Conservation (phyloP, 2,797 vertebrate species). For the Alcedo atthis region DNA sequence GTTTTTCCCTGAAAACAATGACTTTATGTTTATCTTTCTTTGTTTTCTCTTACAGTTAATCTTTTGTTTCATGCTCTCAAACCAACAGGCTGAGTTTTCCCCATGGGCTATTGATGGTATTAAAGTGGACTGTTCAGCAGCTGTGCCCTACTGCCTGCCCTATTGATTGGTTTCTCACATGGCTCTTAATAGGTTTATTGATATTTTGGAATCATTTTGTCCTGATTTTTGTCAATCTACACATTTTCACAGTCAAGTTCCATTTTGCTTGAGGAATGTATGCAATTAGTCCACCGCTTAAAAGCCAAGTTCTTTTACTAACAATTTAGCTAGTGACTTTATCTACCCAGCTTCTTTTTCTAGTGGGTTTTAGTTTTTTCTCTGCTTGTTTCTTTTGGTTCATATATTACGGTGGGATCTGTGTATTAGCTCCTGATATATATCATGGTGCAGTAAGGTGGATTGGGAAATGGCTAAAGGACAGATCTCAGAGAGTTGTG, state of each 20-base stretch:
- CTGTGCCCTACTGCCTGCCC: conserved; percentile 28
- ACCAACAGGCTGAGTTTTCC: neutral
- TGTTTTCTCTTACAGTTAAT: neutral
- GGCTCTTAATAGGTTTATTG: conserved; percentile 65
- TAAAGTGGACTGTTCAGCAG: conserved; percentile 46
- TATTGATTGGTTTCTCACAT: conserved; percentile 30
- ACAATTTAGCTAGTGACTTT: neutral
- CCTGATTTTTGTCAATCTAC: conserved; percentile 40
- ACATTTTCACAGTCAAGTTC: conserved; percentile 39
- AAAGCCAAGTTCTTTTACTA: conserved; percentile 5
- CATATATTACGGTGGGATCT: neutral
- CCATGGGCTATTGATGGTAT: conserved; percentile 27
- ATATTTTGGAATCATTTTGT: conserved; percentile 60
- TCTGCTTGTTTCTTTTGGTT: neutral
- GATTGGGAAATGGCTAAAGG: too few relatives aligned
- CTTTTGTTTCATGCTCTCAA: neutral
- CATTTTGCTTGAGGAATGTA: conserved; percentile 19
- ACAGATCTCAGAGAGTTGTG: too few relatives aligned
- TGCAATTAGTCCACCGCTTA: conserved; percentile 51
- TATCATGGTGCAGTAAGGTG: too few relatives aligned
- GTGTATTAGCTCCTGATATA: neutral
- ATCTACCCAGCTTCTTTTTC: neutral
- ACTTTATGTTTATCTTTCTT: neutral
- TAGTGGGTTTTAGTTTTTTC: neutral
- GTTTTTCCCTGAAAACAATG: neutral